Conservation (phyloP, 2,113 vertebrate species). For the Pseudorhombus dupliciocellatus region DNA sequence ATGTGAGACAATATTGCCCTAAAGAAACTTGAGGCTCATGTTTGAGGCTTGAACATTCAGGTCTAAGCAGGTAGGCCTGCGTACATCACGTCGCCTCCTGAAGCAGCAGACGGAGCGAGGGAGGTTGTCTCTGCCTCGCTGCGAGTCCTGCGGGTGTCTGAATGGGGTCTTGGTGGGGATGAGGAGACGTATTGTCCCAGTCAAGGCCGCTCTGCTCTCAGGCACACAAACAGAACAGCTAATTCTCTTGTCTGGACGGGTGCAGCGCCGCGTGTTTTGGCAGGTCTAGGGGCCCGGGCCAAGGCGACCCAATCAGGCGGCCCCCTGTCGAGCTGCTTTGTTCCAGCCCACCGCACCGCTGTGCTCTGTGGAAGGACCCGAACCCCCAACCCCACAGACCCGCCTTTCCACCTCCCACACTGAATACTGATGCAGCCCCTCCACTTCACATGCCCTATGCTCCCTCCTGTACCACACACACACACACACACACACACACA, state of each 20-base stretch:
- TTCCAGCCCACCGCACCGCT: constrained; percentile 74
- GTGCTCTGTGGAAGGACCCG: constrained; percentile 59
- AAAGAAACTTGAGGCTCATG: too few relatives aligned
- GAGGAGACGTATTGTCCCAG: constrained; percentile 50
- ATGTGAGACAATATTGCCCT: too few relatives aligned
- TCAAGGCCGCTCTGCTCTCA: constrained; percentile 16
- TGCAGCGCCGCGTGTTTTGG: constrained; percentile 51
- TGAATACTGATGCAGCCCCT: constrained; percentile 75
- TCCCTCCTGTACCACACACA: constrained; percentile 26
- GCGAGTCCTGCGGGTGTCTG: constrained; percentile 31
- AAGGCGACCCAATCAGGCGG: constrained; percentile 65
- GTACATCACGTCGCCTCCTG: not conserved
- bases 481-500: constrained; percentile 24
- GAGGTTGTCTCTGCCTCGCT: constrained; percentile 35
- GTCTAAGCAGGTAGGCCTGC: too few relatives aligned
- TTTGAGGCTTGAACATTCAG: too few relatives aligned
- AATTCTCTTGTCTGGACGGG: constrained; percentile 66
- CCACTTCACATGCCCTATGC: constrained; percentile 18
- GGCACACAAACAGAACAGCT: constrained; percentile 59
- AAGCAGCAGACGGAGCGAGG: constrained; percentile 11
- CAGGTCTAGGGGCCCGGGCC: constrained; percentile 54
- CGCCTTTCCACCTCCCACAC: constrained; percentile 51
- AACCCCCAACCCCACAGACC: constrained; percentile 16
- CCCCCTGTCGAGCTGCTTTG: constrained; percentile 76
- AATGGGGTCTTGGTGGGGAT: constrained; percentile 43